phyloP scores from a whole-genome alignment of 2,797 vertebrate species.

The Cottoperca gobio region DNA sequence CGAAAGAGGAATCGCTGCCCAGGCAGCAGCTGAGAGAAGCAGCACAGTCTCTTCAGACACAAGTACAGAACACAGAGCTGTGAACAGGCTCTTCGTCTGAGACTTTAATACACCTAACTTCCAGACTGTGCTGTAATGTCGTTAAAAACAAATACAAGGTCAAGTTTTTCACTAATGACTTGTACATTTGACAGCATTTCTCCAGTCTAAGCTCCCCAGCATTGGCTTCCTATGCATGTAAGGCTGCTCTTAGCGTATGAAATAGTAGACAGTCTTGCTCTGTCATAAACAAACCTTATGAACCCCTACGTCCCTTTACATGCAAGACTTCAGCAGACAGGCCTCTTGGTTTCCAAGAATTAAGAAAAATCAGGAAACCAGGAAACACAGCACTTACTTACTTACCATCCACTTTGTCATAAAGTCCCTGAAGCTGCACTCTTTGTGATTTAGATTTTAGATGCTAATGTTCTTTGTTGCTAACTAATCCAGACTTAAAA shows the following conservation, averaged over 20 bases:
- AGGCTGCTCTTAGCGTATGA: neutral
- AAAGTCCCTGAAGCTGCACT: no score
- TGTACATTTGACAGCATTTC: neutral
- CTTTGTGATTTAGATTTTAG: no score
- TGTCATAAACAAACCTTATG: neutral
- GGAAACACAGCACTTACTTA: slow-evolving; percentile 4
- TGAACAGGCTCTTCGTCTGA: slow-evolving; percentile 23
- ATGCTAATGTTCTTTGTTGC: no score
- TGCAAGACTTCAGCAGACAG: slow-evolving; percentile 3
- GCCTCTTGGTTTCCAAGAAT: slow-evolving; percentile 17
- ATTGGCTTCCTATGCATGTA: neutral
- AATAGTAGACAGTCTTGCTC: slow-evolving; percentile 15
- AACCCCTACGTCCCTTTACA: neutral
- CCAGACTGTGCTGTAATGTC: neutral
- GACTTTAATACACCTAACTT: slow-evolving; percentile 1
- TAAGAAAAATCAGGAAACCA: slow-evolving; percentile 30
- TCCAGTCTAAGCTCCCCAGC: neutral
- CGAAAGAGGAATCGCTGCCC: slow-evolving; percentile 19
- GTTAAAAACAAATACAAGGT: no score
- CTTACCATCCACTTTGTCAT: no score
- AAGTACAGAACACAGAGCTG: slow-evolving; percentile 21
- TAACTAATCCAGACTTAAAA: no score
- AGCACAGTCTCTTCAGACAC: slow-evolving; percentile 5
- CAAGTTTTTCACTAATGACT: slow-evolving; percentile 8
- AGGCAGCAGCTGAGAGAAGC: slow-evolving; percentile 32